Base-by-base conservation (phyloP, 2,797 vertebrate species). In the Lacerta bilineata region DNA sequence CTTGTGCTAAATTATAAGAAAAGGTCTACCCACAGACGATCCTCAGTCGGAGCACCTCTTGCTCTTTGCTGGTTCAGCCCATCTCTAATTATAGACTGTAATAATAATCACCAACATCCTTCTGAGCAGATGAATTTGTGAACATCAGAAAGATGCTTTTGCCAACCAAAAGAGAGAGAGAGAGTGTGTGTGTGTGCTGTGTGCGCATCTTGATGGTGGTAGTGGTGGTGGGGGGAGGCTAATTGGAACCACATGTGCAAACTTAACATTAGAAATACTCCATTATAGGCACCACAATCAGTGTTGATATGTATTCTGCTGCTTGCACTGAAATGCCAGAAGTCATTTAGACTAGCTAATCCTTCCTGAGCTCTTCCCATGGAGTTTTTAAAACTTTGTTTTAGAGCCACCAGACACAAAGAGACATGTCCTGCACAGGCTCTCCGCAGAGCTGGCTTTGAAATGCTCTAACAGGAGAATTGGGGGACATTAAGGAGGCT, bases 401-500 rank as follows among this genome's bases (percentile, higher is more conserved):
- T 82, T 89, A 71, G 72, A 71, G 89, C 91, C 80, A 83, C 25
- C 66, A 33, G 1, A 77, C 82, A 55, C n/a, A 46, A 90, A 91
- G 89, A 41, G 84, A 79, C 85, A n/a, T 17, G 8, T 72, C 46
- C 68, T 17, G 8, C 4, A 0, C 18, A 2, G 59, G 55, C 68
- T 83, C 74, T 25, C 27, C 66, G 90, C 72, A 90, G 41, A 8
- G 8, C 29, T n/a, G 9, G 11, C 23, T 87, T 83, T 68, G 91
- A 85, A 93, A 89, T 10, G 64, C 6, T 64, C 76, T 69, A 85
- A 76, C 33, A 64, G 90, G 50, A 86, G 89, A 74, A 86, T 80
- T 17, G 85, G 92, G 89, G 93, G 91, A 92, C 88, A 80, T 64
- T 88, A 3, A 9, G 85, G 79, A 90, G 90, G 88, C 15, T 25